phyloP scores from a whole-genome alignment of 2,113 vertebrate genomes.

The Monopterus albus region DNA sequence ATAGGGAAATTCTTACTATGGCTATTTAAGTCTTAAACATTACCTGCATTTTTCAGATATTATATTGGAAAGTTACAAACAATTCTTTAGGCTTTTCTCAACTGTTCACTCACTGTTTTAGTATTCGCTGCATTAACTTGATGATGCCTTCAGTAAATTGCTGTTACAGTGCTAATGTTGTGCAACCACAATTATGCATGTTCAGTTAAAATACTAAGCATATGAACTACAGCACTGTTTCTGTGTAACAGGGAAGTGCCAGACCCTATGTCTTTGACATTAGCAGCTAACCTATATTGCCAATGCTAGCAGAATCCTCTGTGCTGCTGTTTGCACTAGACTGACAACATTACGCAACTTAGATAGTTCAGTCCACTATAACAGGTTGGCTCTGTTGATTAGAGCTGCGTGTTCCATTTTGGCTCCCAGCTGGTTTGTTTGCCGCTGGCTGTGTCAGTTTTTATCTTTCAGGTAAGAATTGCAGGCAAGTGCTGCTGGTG shows the following conservation, averaged over 20 bases:
- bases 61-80: too few species aligned
- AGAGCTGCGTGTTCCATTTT: neutral
- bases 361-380: neutral
- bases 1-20: slow-evolving; percentile 11
- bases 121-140: neutral
- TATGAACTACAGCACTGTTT: neutral
- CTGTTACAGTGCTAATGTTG: neutral
- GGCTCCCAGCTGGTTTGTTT: neutral
- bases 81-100: neutral
- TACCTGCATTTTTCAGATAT: too few species aligned
- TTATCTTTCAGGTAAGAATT: neutral
- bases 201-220: neutral
- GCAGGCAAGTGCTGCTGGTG: neutral
- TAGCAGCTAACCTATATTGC: neutral
- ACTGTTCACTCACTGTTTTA: neutral
- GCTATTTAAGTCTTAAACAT: too few species aligned
- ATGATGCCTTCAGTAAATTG: neutral
- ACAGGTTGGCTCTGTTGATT: neutral
- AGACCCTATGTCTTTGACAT: neutral
- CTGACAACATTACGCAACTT: neutral
- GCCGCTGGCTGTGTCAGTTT: neutral
- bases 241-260: neutral
- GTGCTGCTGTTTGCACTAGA: neutral
- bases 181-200: slow-evolving; percentile 9
- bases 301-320: neutral